These are phyloP conservation scores for Danio jaintianensis DNA, from an alignment of 2,797 vertebrate genomes.

Conservation along the genomic window DNA sequence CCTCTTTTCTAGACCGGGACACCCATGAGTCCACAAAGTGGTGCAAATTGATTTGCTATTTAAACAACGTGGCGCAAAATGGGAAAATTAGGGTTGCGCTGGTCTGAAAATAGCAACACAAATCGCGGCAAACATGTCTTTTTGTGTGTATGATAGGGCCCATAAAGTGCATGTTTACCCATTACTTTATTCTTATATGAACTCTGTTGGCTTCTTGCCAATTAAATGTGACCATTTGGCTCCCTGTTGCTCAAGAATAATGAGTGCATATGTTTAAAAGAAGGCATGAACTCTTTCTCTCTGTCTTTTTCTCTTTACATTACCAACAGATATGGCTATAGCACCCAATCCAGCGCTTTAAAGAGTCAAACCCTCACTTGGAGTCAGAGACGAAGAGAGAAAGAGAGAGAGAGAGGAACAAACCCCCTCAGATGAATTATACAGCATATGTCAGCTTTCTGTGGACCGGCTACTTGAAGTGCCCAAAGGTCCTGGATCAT, in stretches of 20 bases:
- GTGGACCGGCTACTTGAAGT: slow-evolving; percentile 49
- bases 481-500: slow-evolving; percentile 54
- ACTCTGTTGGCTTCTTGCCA: not conserved
- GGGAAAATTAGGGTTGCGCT: no score
- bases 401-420: slow-evolving; percentile 16
- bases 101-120: no score
- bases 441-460: slow-evolving; percentile 55
- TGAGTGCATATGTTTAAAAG: slow-evolving; percentile 33
- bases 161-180: not conserved
- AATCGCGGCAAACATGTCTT: no score
- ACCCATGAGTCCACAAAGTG: no score
- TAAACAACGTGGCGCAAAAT: no score
- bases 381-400: slow-evolving; percentile 9
- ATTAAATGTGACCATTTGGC: slow-evolving; percentile 21
- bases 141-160: no score
- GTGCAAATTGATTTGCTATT: no score
- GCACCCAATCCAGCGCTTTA: slow-evolving; percentile 31
- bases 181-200: not conserved
- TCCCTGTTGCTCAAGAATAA: not conserved
- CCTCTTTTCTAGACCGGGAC: no score
- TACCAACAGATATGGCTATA: slow-evolving; percentile 6
- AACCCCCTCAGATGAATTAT: slow-evolving; percentile 57
- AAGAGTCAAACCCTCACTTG: slow-evolving; percentile 30
- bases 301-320: not conserved
- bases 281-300: slow-evolving; percentile 11